Evolutionary conservation across 2,888 invertebrate species (phyloP).

Genomic region (Halictus ligatus): DNA sequence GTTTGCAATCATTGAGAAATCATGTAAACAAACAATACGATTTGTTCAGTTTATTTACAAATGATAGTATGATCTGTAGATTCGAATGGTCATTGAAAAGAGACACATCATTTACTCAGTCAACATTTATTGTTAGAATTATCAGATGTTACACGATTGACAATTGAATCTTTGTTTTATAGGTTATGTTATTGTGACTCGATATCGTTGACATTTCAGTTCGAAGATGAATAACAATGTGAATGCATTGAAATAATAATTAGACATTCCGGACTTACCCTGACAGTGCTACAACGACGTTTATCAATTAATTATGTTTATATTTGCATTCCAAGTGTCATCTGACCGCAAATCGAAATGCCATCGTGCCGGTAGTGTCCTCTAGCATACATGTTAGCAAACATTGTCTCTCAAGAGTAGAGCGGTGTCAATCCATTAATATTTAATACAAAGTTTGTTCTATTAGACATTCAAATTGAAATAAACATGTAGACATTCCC

Average conservation of each 20-base stretch:
- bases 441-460: neutral
- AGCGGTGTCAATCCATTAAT: neutral
- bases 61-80: neutral
- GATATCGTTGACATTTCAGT: neutral
- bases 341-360: neutral
- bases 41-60: neutral
- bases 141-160: neutral
- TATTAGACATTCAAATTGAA: neutral
- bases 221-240: neutral
- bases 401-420: neutral
- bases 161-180: neutral
- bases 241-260: neutral
- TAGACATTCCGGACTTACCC: neutral
- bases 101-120: neutral
- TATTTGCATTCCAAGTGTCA: slow-evolving; percentile 17
- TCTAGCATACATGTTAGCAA: neutral
- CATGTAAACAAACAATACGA: neutral
- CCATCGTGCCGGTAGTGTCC: neutral
- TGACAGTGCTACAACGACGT: neutral
- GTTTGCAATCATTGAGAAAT: neutral
- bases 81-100: neutral
- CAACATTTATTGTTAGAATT: neutral
- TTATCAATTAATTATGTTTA: neutral
- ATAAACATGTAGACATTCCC: neutral
- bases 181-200: slow-evolving; percentile 28